Evolutionary conservation across 2,888 invertebrate genomes (phyloP).

Genomic region (Megamerina dolium): DNA sequence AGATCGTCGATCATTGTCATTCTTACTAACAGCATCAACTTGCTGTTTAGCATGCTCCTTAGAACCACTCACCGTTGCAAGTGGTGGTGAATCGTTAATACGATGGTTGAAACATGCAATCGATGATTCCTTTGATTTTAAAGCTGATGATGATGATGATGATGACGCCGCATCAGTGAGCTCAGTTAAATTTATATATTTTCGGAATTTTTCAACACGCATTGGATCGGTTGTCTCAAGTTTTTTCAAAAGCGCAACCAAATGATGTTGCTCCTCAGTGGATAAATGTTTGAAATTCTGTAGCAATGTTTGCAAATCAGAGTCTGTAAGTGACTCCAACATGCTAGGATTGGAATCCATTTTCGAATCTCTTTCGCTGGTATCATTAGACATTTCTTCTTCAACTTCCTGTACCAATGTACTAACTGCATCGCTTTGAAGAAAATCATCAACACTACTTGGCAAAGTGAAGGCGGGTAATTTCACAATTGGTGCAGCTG

Average conservation of each 20-base stretch:
- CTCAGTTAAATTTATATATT: slow-evolving; percentile 61
- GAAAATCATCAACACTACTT: slow-evolving; percentile 29
- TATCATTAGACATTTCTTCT: slow-evolving; percentile 27
- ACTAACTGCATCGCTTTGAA: slow-evolving; percentile 29
- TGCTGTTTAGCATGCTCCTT: slow-evolving; percentile 22
- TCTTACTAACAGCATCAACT: slow-evolving; percentile 29
- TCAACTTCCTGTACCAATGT: slow-evolving; percentile 32
- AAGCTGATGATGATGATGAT: too few relatives aligned
- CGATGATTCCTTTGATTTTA: too few relatives aligned
- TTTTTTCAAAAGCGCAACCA: slow-evolving; percentile 76
- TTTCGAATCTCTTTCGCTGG: slow-evolving; percentile 27
- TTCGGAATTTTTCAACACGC: slow-evolving; percentile 70
- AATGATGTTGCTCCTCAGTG: slow-evolving; percentile 73
- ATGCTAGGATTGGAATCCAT: slow-evolving; percentile 43
- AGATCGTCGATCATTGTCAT: slow-evolving; percentile 23
- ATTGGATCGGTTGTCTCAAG: slow-evolving; percentile 69
- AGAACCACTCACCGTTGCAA: slow-evolving; percentile 8
- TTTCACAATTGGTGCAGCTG: too few relatives aligned
- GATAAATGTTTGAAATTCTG: slow-evolving; percentile 77
- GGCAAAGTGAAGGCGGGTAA: too few relatives aligned
- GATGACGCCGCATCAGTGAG: slow-evolving; percentile 25
- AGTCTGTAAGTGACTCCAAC: slow-evolving; percentile 73
- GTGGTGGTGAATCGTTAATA: slow-evolving; percentile 16
- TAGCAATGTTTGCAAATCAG: slow-evolving; percentile 70
- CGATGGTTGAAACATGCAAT: not conserved